Conservation (phyloP, 2,797 vertebrate genomes). For the Melanogrammus aeglefinus region DNA sequence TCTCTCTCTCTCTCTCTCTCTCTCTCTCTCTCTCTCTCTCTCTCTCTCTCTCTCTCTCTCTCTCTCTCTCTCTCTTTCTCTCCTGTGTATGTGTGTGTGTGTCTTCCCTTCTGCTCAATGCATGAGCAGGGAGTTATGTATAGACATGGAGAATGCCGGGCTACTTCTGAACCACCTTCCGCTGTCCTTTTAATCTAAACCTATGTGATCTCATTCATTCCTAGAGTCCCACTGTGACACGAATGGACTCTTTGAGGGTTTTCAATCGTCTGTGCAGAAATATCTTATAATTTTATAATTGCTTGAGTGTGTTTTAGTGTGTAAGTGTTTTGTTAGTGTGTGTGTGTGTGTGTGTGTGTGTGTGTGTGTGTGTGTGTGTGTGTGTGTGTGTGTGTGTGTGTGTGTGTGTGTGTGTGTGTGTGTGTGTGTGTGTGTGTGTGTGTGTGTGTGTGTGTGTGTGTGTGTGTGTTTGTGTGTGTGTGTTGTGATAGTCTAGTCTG, state of each 20-base stretch:
- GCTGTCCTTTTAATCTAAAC: conserved; percentile 1
- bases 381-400: no score
- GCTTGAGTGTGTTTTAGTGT: neutral
- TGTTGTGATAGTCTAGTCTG: no score
- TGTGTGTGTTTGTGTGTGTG: no score
- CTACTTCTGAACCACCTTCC: conserved; percentile 4
- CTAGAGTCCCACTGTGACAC: neutral
- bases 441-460: no score
- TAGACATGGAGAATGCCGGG: conserved; percentile 2
- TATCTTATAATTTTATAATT: no score
- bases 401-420: no score
- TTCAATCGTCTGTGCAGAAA: neutral
- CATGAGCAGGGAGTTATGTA: neutral
- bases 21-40: no score
- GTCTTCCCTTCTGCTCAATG: neutral
- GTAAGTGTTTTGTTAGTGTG: no score
- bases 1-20: no score
- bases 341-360: no score
- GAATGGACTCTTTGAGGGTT: neutral
- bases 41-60: neutral
- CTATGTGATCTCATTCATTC: neutral
- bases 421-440: neutral
- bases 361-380: no score
- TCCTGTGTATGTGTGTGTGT: conserved; percentile 4
- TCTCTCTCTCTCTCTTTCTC: neutral